A percentile compares a stretch with the other conserved stretches of the same genome.
Evolutionary conservation across 2,797 vertebrate genomes (phyloP).

Genomic region (Pteropus rufus): DNA sequence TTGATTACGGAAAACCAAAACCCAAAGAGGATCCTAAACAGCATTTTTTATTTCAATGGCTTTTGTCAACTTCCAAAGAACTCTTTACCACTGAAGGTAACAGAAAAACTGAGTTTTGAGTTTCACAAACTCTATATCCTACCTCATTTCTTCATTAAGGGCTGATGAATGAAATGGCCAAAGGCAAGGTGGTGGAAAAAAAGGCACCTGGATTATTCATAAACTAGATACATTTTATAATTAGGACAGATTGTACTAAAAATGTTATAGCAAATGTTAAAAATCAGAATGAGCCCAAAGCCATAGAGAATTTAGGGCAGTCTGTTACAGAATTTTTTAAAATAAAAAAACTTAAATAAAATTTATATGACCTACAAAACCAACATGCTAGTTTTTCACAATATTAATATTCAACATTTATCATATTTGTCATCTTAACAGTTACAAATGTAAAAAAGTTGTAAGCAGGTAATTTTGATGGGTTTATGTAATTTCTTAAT

Average conservation of each 20-base stretch:
- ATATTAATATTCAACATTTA: neutral
- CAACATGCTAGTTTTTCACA: neutral
- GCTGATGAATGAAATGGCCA: neutral
- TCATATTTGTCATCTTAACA: conserved; percentile 6
- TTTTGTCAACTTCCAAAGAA: conserved; percentile 10
- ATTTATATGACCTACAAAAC: neutral
- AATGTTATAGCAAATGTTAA: conserved; percentile 26
- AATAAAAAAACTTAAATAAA: conserved; percentile 43
- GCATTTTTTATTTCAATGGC: conserved; percentile 33
- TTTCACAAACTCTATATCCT: neutral
- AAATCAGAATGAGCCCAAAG: conserved; percentile 15
- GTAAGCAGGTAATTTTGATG: neutral
- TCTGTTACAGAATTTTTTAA: neutral
- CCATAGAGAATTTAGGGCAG: neutral
- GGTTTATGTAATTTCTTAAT: neutral
- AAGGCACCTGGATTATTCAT: neutral
- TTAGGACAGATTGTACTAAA: conserved; percentile 17
- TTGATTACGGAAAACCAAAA: conserved; percentile 44
- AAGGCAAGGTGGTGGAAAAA: neutral
- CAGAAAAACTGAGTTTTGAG: conserved; percentile 11
- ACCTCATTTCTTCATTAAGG: neutral
- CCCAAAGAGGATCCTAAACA: neutral
- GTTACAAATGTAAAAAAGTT: neutral
- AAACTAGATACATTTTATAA: neutral
- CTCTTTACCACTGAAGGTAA: neutral